Percentiles rank a stretch among this genome's conserved stretches.
phyloP scores from a whole-genome alignment of 2,113 vertebrate genomes.

The Phyllopteryx taeniolatus region DNA sequence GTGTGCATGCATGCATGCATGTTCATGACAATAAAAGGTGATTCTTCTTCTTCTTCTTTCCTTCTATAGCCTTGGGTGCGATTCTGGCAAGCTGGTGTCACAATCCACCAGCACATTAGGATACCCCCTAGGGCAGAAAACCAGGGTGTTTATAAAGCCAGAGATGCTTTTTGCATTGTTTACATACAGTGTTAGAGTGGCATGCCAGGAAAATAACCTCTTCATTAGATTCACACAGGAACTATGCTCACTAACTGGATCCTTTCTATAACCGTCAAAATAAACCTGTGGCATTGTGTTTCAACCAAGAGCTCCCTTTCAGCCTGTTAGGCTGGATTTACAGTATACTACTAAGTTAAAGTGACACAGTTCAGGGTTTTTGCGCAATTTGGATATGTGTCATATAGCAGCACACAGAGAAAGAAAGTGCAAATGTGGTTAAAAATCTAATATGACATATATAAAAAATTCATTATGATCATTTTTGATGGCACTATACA shows the following conservation, averaged over 20 bases:
- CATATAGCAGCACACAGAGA: too few species aligned
- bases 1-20: too few species aligned
- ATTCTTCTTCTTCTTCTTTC: background rate
- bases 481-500: too few species aligned
- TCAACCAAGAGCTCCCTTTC: background rate
- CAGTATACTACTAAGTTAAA: background rate
- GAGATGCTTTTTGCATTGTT: conserved; percentile 8
- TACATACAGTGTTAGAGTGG: background rate
- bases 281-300: background rate
- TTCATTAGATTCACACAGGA: background rate
- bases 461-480: too few species aligned
- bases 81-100: background rate
- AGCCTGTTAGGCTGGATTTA: background rate
- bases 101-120: conserved; percentile 1
- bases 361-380: background rate
- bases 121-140: background rate
- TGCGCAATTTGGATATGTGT: background rate
- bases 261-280: background rate
- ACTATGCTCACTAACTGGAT: background rate
- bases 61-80: background rate
- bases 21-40: too few species aligned
- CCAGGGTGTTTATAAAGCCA: conserved; percentile 2
- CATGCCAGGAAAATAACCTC: background rate
- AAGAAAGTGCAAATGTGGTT: too few species aligned
- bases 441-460: too few species aligned